Percentiles rank a stretch among this genome's conserved stretches.
Evolutionary conservation across 2,113 vertebrate species (phyloP).

Genomic region (Phoxinus phoxinus): DNA sequence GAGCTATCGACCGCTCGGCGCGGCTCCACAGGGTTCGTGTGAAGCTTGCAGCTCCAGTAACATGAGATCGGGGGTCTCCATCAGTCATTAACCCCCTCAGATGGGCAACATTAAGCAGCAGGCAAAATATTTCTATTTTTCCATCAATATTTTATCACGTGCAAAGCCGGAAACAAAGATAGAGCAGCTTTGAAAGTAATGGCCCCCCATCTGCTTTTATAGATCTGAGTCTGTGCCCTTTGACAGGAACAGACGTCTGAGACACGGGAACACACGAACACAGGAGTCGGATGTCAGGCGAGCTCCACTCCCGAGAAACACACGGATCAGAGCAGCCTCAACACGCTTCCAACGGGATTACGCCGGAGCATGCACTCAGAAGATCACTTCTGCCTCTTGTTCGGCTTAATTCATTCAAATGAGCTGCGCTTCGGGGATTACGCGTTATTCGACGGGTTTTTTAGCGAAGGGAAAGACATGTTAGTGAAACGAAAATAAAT

Average conservation of each 20-base stretch:
- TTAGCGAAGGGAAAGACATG: no score
- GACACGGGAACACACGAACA: slow-evolving; percentile 48
- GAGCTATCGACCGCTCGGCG: slow-evolving; percentile 68
- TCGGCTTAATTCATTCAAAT: no score
- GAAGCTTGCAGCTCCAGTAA: slow-evolving; percentile 69
- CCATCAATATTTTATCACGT: slow-evolving; percentile 85
- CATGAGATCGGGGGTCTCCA: slow-evolving; percentile 67
- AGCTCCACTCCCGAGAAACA: background rate
- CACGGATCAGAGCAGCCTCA: no score
- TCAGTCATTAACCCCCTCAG: slow-evolving; percentile 79
- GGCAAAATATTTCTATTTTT: slow-evolving; percentile 86
- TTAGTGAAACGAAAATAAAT: no score
- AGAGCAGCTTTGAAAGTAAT: slow-evolving; percentile 74
- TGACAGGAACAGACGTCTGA: slow-evolving; percentile 68
- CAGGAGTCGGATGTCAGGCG: background rate
- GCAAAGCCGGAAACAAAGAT: slow-evolving; percentile 77
- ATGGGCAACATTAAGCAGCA: slow-evolving; percentile 71
- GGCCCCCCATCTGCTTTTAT: slow-evolving; percentile 81
- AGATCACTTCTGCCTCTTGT: no score
- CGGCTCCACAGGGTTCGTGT: slow-evolving; percentile 53
- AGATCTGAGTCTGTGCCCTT: slow-evolving; percentile 69
- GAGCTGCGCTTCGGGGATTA: no score
- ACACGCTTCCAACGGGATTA: no score
- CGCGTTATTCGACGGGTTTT: no score
- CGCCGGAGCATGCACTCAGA: no score